Base-by-base conservation (phyloP, 53 echinoderm and acorn worm genomes). In the Astropecten irregularis region DNA sequence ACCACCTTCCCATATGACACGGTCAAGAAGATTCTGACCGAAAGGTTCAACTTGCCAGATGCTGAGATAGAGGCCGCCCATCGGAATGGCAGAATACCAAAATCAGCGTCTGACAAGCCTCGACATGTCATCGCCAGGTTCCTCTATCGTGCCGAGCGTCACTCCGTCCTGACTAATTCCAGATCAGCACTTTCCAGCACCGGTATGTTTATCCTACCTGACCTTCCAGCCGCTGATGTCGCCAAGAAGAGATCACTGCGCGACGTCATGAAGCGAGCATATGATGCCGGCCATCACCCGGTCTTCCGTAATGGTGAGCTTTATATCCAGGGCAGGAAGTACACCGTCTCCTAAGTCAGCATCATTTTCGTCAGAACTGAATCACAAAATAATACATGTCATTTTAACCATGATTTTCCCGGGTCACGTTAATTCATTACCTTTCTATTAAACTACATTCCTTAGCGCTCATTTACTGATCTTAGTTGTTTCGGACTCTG, bases 21-120 rank as follows among this genome's bases (percentile, higher is more conserved):
- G 64, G 64, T 70, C 71, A 70, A 70, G 48, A 50, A 70, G 22
- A 49, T 70, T n/a, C 28, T 70, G 50, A 11, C 71, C 16, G 50
- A 70, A 28, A 28, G 31, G 31, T 50, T 40, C 15, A 44, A 27
- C 28, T 22, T 70, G 50, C 47, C 71, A 25, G 71, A 70, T 21
- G 25, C 46, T 7, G 71, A 44, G 4, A 70, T 47, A 14, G 48
- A 70, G 31, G 50, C 42, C 19, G 71, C 71, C 9, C 71, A 70
- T 47, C 71, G 71, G 8, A 70, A 23, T 21, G 47, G 71, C 22
- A 16, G 31, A 70, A 2, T 18, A 7, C 71, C 71, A 9, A 69
- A 42, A 23, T 27, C 49, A 34, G 9, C 76, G 28, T 32, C 52
- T 8, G 52, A 51, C 52, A 53, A 73, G 33, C 74, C 74, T 7